Evolutionary conservation across 2,888 invertebrate species (phyloP).

Genomic region (Eumerus sabulonum): DNA sequence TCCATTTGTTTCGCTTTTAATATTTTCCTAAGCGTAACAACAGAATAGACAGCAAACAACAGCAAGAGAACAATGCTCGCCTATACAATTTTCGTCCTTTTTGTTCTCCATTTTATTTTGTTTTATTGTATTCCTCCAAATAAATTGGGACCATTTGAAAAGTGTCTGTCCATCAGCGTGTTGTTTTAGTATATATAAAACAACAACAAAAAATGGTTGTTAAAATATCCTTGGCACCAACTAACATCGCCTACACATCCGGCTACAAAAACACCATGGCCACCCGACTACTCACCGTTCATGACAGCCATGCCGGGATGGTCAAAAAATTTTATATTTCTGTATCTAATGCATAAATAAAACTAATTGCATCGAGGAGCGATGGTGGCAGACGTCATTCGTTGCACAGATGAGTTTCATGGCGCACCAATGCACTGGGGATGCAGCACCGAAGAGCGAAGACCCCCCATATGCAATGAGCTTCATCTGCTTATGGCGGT

Average conservation of each 20-base stretch:
- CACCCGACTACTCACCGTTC: slow-evolving; percentile 33
- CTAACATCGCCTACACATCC: slow-evolving; percentile 55
- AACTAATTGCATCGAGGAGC: slow-evolving; percentile 64
- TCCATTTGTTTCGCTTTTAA: slow-evolving; percentile 35
- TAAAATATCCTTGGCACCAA: slow-evolving; percentile 67
- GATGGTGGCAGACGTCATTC: slow-evolving; percentile 44
- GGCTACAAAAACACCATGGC: slow-evolving; percentile 25
- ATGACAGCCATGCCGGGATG: slow-evolving; percentile 5
- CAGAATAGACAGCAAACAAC: slow-evolving; percentile 22
- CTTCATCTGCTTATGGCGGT: neutral
- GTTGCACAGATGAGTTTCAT: slow-evolving; percentile 30
- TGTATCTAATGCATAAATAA: slow-evolving; percentile 69
- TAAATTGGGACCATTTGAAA: slow-evolving; percentile 66
- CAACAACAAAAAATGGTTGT: slow-evolving; percentile 50
- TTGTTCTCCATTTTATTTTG: slow-evolving; percentile 11
- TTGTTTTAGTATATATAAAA: slow-evolving; percentile 34
- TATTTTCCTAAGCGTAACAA: slow-evolving; percentile 59
- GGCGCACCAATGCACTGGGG: slow-evolving; percentile 21
- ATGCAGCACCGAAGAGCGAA: neutral
- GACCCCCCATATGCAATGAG: neutral
- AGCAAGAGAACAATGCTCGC: slow-evolving; percentile 28
- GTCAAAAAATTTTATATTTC: slow-evolving; percentile 67
- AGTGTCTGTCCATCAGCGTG: slow-evolving; percentile 68
- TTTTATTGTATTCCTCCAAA: slow-evolving; percentile 28
- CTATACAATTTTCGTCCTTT: neutral